Evolutionary conservation across 1,140 invertebrate species (phyloP).

Genomic region (Drosophila triauraria): DNA sequence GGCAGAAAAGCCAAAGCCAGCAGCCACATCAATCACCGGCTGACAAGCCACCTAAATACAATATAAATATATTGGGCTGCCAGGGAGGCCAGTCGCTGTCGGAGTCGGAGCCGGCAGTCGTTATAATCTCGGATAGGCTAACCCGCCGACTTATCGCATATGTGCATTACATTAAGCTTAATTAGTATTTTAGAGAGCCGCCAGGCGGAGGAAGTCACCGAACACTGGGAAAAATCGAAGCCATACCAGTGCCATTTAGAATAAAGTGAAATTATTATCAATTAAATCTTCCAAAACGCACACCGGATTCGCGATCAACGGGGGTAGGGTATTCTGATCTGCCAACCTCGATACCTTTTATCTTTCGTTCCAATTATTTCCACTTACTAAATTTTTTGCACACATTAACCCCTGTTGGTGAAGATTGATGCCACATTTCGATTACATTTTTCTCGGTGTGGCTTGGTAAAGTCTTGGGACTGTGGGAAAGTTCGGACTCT

Average conservation of each 20-base stretch:
- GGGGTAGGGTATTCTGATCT: too few species aligned
- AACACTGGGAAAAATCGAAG: conserved; percentile 12
- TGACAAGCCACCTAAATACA: conserved; percentile 80
- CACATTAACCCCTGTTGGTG: too few species aligned
- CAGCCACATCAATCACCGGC: conserved; percentile 73
- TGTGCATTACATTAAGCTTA: conserved; percentile 82
- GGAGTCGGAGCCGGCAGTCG: conserved; percentile 28
- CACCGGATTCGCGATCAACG: too few species aligned
- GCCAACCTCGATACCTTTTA: too few species aligned
- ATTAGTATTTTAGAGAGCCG: conserved; percentile 69
- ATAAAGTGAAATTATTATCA: too few species aligned
- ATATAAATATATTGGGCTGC: conserved; percentile 57
- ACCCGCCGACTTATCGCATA: conserved; percentile 61
- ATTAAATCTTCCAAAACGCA: too few species aligned
- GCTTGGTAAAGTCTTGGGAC: conserved; percentile 10
- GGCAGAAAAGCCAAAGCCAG: conserved; percentile 56
- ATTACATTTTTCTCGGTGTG: conserved; percentile 5
- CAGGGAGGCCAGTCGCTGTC: conserved; percentile 26
- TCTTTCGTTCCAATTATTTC: too few species aligned
- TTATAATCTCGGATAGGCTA: conserved; percentile 56
- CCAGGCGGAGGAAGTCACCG: conserved; percentile 28
- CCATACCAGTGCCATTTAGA: too few species aligned
- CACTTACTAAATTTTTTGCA: too few species aligned
- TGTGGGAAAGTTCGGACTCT: conserved; percentile 68
- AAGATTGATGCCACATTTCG: neutral